These are phyloP conservation scores for Myotis lucifugus DNA, from an alignment of 2,113 vertebrate genomes.

Conservation along the genomic window DNA sequence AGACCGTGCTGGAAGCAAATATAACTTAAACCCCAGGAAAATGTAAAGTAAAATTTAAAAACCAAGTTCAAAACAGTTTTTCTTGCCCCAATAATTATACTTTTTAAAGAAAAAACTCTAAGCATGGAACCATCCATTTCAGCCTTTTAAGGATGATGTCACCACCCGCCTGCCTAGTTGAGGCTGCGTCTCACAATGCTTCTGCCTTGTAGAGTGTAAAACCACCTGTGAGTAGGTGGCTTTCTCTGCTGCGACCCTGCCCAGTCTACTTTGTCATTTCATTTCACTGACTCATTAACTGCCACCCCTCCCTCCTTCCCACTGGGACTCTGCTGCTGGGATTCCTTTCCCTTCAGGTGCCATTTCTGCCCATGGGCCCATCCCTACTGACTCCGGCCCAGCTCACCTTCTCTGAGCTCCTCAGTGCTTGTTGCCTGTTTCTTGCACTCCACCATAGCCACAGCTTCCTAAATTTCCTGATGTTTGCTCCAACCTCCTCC, in stretches of 20 bases:
- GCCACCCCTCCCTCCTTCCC: background rate
- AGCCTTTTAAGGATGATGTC: slow-evolving; percentile 61
- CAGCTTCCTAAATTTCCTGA: background rate
- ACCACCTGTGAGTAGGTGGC: background rate
- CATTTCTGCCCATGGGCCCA: background rate
- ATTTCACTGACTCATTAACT: background rate
- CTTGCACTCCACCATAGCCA: background rate
- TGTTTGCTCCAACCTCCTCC: background rate
- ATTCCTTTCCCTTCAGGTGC: background rate
- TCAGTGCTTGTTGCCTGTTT: background rate
- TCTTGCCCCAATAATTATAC: slow-evolving; percentile 70
- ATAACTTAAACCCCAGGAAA: slow-evolving; percentile 78
- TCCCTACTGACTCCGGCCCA: background rate
- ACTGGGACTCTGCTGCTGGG: background rate
- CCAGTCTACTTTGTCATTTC: background rate
- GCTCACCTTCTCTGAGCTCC: background rate
- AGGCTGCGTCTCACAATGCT: background rate
- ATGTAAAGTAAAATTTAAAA: slow-evolving; percentile 78
- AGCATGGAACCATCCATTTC: slow-evolving; percentile 53
- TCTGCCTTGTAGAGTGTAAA: background rate
- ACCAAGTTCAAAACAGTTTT: slow-evolving; percentile 70
- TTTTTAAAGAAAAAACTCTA: slow-evolving; percentile 60
- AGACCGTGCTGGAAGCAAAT: slow-evolving; percentile 74
- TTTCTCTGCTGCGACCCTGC: background rate
- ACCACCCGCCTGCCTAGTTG: background rate